Evolutionary conservation across 2,797 vertebrate genomes (phyloP), one percentile per base, ranked within the genome.

Genomic region (Kryptopterus vitreolus): DNA sequence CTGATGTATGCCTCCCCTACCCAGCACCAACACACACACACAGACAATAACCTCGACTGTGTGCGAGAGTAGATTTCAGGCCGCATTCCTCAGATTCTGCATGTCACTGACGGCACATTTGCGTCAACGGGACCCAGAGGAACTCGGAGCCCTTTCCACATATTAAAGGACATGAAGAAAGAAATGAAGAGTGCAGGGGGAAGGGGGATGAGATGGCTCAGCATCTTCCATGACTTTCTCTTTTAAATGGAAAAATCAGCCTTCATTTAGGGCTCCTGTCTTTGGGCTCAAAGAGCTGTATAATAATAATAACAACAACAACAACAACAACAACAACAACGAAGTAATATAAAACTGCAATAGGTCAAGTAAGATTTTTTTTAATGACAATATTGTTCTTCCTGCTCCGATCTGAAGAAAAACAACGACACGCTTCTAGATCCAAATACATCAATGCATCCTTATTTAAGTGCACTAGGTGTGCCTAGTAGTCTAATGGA

Each of bases 51-150:
- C 72, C 72, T 76, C 66, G 84, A 78, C 88, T 90, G 90, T 90
- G 84, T 90, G 84, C 88, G 80, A 76, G 73, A 81, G 86, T 84
- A 83, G 82, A 88, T 87, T 90, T 92, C 87, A 88, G 89, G 88
- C 86, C 87, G 83, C 91, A 92, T 92, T 94, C 91, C 88, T 90
- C 78, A 80, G 88, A 93, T 93, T 92, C 91, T 90, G 87, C 89
- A 90, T 87, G 88, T 85, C 87, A 91, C 89, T 88, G 87, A 89
- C 87, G 89, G 87, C 90, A 90, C 87, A 90, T 91, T 90, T 91
- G 88, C 89, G 84, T 93, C 91, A 93, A 87, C 62, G 10, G 78
- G 79, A 84, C 86, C 80, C 79, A 2, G 73, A 87, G 85, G 83
- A 82, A 70, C 85, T 81, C 62, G 6, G 38, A 87, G 78, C 80